phyloP scores from a whole-genome alignment of 2,888 invertebrate species.

The Anorthoa munda region DNA sequence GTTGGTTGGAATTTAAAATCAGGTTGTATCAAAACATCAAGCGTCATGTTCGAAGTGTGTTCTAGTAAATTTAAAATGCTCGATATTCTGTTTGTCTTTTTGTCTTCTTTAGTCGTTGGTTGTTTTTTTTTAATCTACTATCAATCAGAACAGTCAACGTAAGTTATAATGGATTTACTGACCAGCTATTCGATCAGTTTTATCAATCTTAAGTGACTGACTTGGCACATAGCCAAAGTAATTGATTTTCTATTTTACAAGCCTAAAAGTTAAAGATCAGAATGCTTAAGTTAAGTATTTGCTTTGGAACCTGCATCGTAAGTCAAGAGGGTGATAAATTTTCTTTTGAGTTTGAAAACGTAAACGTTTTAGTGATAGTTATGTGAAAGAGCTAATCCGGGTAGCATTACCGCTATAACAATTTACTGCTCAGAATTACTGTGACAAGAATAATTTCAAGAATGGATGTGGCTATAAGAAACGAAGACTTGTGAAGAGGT shows the following conservation, averaged over 20 bases:
- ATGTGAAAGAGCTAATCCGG: slow-evolving; percentile 13
- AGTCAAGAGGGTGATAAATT: slow-evolving; percentile 24
- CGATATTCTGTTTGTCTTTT: no score
- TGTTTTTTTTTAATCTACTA: not conserved
- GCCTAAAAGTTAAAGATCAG: slow-evolving; percentile 1
- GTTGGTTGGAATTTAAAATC: no score
- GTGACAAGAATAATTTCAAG: not conserved
- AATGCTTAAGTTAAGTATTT: not conserved
- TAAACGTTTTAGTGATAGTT: slow-evolving; percentile 27
- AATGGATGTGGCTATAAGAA: not conserved
- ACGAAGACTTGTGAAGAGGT: not conserved
- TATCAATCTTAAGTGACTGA: not conserved
- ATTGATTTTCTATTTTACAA: slow-evolving; percentile 33
- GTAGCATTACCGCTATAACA: not conserved
- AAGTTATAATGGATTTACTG: not conserved
- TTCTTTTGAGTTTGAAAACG: not conserved
- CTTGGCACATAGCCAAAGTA: not conserved
- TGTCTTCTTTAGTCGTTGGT: not conserved
- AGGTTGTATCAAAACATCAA: no score
- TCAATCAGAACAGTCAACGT: not conserved
- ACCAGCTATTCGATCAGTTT: no score
- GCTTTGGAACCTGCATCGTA: not conserved
- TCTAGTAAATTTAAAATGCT: no score
- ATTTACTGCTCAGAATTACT: not conserved
- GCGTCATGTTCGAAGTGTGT: no score